Percentiles rank a stretch among this genome's conserved stretches.
These are phyloP conservation scores for Lasioglossum figueresi DNA, from an alignment of 2,888 invertebrate genomes.

Conservation along the genomic window DNA sequence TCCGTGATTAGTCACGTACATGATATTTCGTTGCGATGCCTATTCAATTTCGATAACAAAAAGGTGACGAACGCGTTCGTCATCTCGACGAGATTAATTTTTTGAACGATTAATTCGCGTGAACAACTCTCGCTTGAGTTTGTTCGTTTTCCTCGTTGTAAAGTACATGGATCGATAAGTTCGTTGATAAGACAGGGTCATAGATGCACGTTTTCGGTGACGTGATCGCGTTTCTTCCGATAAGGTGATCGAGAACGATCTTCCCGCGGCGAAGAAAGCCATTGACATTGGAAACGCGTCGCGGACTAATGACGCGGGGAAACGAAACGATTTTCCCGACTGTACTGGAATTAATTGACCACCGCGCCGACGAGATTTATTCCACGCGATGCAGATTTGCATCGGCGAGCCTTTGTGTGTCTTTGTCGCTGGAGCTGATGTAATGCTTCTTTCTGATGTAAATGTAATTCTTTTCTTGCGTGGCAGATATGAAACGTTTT, in stretches of 20 bases:
- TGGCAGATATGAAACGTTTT: neutral
- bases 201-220: neutral
- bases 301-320: neutral
- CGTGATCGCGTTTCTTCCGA: neutral
- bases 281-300: slow-evolving; percentile 1
- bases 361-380: neutral
- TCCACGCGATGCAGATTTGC: neutral
- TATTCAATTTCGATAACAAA: neutral
- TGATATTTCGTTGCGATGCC: neutral
- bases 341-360: slow-evolving; percentile 8
- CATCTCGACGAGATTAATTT: neutral
- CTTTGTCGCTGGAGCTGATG: neutral
- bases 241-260: neutral
- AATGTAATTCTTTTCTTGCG: neutral
- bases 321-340: neutral
- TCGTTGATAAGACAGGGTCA: neutral
- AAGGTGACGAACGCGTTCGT: neutral
- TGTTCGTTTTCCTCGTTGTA: neutral
- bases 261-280: neutral
- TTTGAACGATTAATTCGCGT: neutral
- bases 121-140: neutral
- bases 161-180: neutral
- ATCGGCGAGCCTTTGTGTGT: neutral
- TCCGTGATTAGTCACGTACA: slow-evolving; percentile 36
- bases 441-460: neutral